Evolutionary conservation across 2,113 vertebrate genomes (phyloP).

Genomic region (Zootoca vivipara): DNA sequence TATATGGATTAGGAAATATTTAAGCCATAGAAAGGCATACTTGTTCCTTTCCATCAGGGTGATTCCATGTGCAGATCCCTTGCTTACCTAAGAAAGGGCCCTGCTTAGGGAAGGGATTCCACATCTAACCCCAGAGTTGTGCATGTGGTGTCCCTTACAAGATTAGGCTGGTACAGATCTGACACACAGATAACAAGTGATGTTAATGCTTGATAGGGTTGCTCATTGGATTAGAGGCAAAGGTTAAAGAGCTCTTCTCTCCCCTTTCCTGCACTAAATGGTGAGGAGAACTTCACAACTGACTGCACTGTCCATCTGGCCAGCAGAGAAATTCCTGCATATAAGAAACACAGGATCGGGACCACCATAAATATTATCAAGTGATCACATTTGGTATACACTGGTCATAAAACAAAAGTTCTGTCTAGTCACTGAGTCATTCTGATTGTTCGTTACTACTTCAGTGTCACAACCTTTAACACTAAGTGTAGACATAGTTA

Average conservation of each 20-base stretch:
- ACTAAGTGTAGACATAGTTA: not conserved
- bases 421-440: slow-evolving; percentile 11
- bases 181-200: not conserved
- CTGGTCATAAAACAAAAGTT: slow-evolving; percentile 57
- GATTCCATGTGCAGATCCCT: slow-evolving; percentile 19
- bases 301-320: not conserved
- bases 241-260: not conserved
- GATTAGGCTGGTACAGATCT: not conserved
- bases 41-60: slow-evolving; percentile 53
- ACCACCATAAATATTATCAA: slow-evolving; percentile 27
- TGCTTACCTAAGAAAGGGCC: slow-evolving; percentile 40
- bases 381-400: slow-evolving; percentile 33
- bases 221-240: not conserved
- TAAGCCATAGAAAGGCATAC: slow-evolving; percentile 37
- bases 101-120: not conserved
- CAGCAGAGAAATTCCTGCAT: not conserved
- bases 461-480: not conserved
- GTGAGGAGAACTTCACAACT: not conserved
- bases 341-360: not conserved
- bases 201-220: not conserved
- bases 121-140: not conserved
- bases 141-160: not conserved
- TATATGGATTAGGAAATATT: not conserved
- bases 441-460: not conserved
- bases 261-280: not conserved